Evolutionary conservation across 53 echinoderm and acorn worm species (phyloP), one percentile per base, ranked within the genome.

Genomic region (Arbacia lixula): DNA sequence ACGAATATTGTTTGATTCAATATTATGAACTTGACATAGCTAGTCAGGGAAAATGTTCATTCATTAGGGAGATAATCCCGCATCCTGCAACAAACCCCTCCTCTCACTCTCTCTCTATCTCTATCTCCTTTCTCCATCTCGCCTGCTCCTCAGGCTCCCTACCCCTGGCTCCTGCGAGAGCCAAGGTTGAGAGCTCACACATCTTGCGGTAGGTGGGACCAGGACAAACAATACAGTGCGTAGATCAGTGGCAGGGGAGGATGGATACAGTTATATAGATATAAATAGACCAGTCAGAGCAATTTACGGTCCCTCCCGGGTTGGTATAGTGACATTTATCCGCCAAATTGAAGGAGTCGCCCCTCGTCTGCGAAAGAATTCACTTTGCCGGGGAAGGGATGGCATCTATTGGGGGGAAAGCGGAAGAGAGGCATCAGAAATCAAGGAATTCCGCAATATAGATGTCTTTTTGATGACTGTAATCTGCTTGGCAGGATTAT

Each of bases 21-120:
- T 81, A 81, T 81, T 81, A 81, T 63, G 82, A 81, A 81, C 82
- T 81, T 81, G 82, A 81, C 82, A 81, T 81, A 81, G 82, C 82
- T 42, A 81, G 82, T 81, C 62, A 81, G 82, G 63, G 82, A 81
- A 78, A 81, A 81, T 81, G 82, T 81, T 64, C 82, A 81, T 81
- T 81, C 82, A 81, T 81, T 81, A 64, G 82, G 82, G 64, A 32
- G 30, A 63, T 81, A 81, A 63, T 49, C 82, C 62, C 28, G 34
- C 82, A 62, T 30, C 63, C 82, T 1, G 12, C 17, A 12, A 39
- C 60, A n/a, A n/a, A n/a, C n/a, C n/a, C n/a, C n/a, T n/a, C n/a
- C n/a, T n/a, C n/a, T n/a, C n/a, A n/a, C n/a, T n/a, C n/a, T n/a
- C n/a, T n/a, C n/a, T n/a, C n/a, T n/a, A n/a, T n/a, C n/a, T n/a